Evolutionary conservation across 2,888 invertebrate species (phyloP).

Genomic region (Meliscaeva auricollis): DNA sequence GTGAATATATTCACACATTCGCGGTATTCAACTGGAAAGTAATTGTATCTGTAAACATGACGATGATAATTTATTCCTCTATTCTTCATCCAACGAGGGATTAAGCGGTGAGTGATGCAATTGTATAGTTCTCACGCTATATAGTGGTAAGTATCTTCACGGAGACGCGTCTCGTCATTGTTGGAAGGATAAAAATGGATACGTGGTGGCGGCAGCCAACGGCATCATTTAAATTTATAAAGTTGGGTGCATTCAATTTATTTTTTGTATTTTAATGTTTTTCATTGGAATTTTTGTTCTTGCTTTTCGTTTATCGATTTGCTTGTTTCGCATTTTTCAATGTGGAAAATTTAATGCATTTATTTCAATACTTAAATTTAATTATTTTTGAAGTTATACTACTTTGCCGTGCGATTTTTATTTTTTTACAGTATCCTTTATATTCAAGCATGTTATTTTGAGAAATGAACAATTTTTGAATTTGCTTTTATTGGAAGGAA

Average conservation of each 20-base stretch:
- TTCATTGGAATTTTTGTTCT: background rate
- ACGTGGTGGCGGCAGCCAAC: background rate
- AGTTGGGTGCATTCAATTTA: background rate
- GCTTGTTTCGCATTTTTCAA: slow-evolving; percentile 27
- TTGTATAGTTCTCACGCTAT: background rate
- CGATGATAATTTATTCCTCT: slow-evolving; percentile 72
- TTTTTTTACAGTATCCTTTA: no score
- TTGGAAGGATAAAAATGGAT: background rate
- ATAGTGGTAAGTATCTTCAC: background rate
- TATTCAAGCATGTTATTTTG: no score
- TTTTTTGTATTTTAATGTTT: background rate
- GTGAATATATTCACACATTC: slow-evolving; percentile 3
- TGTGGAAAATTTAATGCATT: slow-evolving; percentile 40
- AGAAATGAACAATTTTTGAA: no score
- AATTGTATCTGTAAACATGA: slow-evolving; percentile 73
- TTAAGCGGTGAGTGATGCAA: slow-evolving; percentile 42
- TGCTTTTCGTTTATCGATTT: slow-evolving; percentile 21
- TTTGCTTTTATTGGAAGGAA: no score
- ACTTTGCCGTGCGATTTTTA: no score
- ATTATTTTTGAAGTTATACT: no score
- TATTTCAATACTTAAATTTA: no score
- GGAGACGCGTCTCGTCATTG: slow-evolving; percentile 3
- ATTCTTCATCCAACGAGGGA: slow-evolving; percentile 55
- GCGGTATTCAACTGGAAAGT: slow-evolving; percentile 50
- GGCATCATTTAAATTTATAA: background rate